These are phyloP conservation scores for Enteromius thamalakanensis DNA, from an alignment of 2,797 vertebrate genomes.

Conservation along the genomic window DNA sequence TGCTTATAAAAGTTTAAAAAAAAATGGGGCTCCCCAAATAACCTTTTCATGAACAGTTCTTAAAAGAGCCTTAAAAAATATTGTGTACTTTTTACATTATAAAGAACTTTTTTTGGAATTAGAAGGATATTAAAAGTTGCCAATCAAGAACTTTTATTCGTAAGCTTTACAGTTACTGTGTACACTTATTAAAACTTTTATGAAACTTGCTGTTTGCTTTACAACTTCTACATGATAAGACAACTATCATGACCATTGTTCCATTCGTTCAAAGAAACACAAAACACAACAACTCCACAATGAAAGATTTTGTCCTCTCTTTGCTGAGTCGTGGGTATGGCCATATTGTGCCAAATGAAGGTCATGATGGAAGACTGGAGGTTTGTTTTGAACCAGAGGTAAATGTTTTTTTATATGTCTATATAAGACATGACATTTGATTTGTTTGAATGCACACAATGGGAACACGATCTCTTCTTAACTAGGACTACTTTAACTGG, in stretches of 20 bases:
- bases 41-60: not conserved
- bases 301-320: slow-evolving; percentile 77
- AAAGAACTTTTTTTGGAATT: too few relatives aligned
- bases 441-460: not conserved
- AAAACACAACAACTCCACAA: slow-evolving; percentile 45
- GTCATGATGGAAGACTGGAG: slow-evolving; percentile 75
- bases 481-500: slow-evolving; percentile 85
- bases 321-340: slow-evolving; percentile 79
- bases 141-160: not conserved
- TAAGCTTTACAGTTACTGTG: not conserved
- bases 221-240: not conserved
- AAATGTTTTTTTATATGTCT: slow-evolving; percentile 12
- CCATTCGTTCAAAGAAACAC: not conserved
- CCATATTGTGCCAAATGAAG: slow-evolving; percentile 67
- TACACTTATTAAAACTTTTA: not conserved
- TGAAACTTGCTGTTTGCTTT: not conserved
- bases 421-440: not conserved
- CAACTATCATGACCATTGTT: not conserved
- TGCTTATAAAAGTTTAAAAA: not conserved
- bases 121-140: too few relatives aligned
- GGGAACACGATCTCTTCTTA: slow-evolving; percentile 22
- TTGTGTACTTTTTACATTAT: too few relatives aligned
- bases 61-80: too few relatives aligned
- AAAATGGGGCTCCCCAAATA: not conserved
- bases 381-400: slow-evolving; percentile 82